phyloP scores from a whole-genome alignment of 2,888 invertebrate species.

The Acanthopleura granulata region DNA sequence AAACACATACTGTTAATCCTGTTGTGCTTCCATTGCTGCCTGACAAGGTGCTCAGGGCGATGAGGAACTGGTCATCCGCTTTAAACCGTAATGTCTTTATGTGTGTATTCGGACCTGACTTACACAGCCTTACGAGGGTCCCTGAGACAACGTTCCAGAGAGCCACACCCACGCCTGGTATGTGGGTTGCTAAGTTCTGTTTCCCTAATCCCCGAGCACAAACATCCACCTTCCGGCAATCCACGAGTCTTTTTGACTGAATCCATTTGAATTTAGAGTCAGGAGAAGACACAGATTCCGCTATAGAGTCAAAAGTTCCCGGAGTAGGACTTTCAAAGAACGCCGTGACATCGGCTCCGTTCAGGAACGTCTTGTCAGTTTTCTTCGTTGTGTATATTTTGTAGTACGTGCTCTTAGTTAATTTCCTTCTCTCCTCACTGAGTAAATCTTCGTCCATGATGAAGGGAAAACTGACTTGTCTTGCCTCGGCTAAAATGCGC shows the following conservation, averaged over 20 bases:
- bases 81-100: too few relatives aligned
- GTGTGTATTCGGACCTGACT: too few relatives aligned
- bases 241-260: background rate
- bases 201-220: background rate
- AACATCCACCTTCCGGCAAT: background rate
- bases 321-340: slow-evolving; percentile 30
- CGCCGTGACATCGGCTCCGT: slow-evolving; percentile 35
- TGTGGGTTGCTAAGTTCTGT: background rate
- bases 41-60: too few relatives aligned
- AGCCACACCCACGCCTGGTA: background rate
- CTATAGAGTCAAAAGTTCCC: slow-evolving; percentile 20
- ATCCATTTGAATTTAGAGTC: background rate
- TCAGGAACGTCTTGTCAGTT: slow-evolving; percentile 33
- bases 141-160: background rate
- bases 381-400: slow-evolving; percentile 24
- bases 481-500: slow-evolving; percentile 22
- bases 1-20: too few relatives aligned
- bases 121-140: background rate
- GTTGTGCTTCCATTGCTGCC: too few relatives aligned
- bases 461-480: slow-evolving; percentile 22
- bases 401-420: slow-evolving; percentile 29
- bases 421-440: slow-evolving; percentile 32
- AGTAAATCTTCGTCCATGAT: slow-evolving; percentile 31
- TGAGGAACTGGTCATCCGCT: too few relatives aligned
- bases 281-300: background rate